Percentiles rank a stretch among this genome's conserved stretches.
Conservation (phyloP, 2,888 invertebrate species). For the Andrena trimmerana region DNA sequence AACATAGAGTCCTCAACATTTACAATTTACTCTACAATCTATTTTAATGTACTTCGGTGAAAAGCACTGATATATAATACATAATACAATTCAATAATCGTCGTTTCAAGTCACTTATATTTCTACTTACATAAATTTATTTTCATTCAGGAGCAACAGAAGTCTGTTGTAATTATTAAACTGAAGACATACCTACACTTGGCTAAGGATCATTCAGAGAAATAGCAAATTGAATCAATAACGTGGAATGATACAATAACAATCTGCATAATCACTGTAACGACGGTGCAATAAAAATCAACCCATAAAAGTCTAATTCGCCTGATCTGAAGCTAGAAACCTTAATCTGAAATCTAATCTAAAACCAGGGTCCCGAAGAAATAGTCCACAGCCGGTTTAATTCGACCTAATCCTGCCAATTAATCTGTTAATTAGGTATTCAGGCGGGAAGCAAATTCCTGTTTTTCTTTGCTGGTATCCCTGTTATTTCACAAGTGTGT, state of each 20-base stretch:
- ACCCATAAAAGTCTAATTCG: not conserved
- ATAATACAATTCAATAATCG: too few species aligned
- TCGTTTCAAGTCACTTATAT: too few species aligned
- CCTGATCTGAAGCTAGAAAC: not conserved
- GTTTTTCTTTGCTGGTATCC: not conserved
- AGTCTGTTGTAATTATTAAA: not conserved
- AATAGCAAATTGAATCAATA: not conserved
- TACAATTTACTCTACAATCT: too few species aligned
- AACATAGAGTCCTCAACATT: too few species aligned
- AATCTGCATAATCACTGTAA: not conserved
- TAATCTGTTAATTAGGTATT: slow-evolving; percentile 17
- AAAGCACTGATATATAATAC: too few species aligned
- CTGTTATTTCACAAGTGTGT: not conserved
- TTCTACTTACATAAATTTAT: not conserved
- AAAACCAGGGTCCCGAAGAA: not conserved
- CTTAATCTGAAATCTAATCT: not conserved
- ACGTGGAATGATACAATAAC: not conserved
- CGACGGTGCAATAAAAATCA: not conserved
- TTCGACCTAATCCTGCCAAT: slow-evolving; percentile 17
- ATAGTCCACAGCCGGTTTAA: not conserved
- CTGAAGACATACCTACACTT: not conserved
- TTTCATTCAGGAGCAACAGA: not conserved
- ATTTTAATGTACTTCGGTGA: too few species aligned
- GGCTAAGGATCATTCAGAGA: not conserved
- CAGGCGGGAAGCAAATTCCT: not conserved